A percentile compares a stretch with the other conserved stretches of the same genome.
These are phyloP conservation scores for Hypomecis atomaria DNA, from an alignment of 2,888 invertebrate genomes.

Conservation along the genomic window DNA sequence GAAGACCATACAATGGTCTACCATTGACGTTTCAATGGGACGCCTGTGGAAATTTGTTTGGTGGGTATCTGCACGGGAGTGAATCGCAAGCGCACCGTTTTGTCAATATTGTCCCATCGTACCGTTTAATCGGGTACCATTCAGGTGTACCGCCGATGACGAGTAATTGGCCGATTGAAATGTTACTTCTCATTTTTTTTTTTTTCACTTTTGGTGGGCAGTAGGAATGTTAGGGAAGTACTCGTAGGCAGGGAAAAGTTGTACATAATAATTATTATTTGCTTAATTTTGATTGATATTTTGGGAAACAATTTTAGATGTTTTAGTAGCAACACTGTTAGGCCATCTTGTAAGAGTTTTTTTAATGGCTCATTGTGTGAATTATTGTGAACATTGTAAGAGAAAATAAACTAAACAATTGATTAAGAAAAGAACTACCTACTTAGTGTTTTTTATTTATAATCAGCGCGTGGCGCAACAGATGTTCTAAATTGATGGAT, in stretches of 20 bases:
- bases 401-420: no score
- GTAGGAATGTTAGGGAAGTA: no score
- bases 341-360: no score
- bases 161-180: slow-evolving; percentile 70
- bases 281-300: no score
- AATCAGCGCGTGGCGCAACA: no score
- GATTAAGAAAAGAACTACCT: no score
- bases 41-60: slow-evolving; percentile 78
- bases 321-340: no score
- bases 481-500: no score
- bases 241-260: not conserved
- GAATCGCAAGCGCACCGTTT: slow-evolving; percentile 69
- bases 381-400: no score
- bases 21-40: slow-evolving; percentile 78
- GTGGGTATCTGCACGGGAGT: slow-evolving; percentile 51
- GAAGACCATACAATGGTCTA: slow-evolving; percentile 69
- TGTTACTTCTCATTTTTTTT: slow-evolving; percentile 41
- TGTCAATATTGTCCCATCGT: slow-evolving; percentile 79
- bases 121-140: slow-evolving; percentile 80
- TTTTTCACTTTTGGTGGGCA: slow-evolving; percentile 23
- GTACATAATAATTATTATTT: not conserved
- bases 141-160: slow-evolving; percentile 82
- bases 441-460: no score
- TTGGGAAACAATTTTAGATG: no score
- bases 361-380: no score